A percentile compares a stretch with the other conserved stretches of the same genome.
Conservation (phyloP, 2,888 invertebrate genomes). For the Ditula angustiorana region DNA sequence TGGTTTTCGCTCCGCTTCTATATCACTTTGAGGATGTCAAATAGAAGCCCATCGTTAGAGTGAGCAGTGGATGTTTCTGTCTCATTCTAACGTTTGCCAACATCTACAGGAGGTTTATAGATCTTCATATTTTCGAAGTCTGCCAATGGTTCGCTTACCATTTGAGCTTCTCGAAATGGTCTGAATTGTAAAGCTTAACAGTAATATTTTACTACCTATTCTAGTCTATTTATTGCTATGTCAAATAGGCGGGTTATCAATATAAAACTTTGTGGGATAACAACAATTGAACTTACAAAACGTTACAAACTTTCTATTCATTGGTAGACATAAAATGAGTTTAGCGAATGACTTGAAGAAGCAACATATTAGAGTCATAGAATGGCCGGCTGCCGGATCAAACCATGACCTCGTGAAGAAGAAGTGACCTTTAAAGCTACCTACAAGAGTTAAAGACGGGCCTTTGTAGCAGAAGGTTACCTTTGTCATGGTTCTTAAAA, state of each 20-base stretch:
- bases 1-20: too few relatives aligned
- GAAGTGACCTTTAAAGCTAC: not conserved
- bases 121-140: constrained; percentile 19
- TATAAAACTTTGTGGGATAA: constrained; percentile 69
- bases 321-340: constrained; percentile 39
- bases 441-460: too few relatives aligned
- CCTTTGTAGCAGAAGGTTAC: not conserved
- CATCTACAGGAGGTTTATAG: constrained; percentile 14
- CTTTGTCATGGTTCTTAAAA: constrained; percentile 22
- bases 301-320: constrained; percentile 41
- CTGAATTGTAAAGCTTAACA: constrained; percentile 71
- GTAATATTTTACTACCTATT: constrained; percentile 79
- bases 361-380: constrained; percentile 14
- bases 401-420: not conserved
- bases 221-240: constrained; percentile 84
- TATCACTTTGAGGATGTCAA: too few relatives aligned
- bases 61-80: not conserved
- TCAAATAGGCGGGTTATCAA: constrained; percentile 83
- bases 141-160: constrained; percentile 37
- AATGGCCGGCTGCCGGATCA: constrained; percentile 3
- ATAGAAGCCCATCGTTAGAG: too few relatives aligned
- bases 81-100: not conserved
- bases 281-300: constrained; percentile 69
- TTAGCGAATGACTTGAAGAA: constrained; percentile 23
- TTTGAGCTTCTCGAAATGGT: constrained; percentile 62